phyloP scores from a whole-genome alignment of 2,888 invertebrate genomes.

The Gasteruption jaculator region DNA sequence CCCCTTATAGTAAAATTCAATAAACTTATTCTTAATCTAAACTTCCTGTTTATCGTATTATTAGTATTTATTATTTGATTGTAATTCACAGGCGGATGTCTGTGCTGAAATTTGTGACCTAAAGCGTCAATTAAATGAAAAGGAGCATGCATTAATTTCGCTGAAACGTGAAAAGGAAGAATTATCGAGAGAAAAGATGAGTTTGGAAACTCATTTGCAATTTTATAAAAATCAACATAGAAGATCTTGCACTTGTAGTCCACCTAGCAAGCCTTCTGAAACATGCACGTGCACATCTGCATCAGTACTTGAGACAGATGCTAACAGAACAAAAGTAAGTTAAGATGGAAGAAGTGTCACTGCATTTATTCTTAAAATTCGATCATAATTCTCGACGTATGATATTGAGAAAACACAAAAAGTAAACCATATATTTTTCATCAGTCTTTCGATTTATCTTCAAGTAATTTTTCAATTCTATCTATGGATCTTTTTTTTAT shows the following conservation, averaged over 20 bases:
- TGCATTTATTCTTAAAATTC: no score
- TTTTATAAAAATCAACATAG: slow-evolving; percentile 28
- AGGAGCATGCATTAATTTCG: slow-evolving; percentile 46
- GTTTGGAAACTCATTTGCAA: slow-evolving; percentile 49
- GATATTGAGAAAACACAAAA: neutral
- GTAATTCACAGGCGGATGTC: slow-evolving; percentile 22
- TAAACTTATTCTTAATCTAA: no score
- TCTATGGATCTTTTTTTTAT: no score
- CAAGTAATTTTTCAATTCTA: no score
- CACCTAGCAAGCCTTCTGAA: slow-evolving; percentile 25
- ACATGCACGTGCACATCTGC: slow-evolving; percentile 25
- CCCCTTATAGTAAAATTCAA: no score
- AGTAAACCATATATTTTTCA: neutral
- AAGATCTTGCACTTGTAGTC: slow-evolving; percentile 30
- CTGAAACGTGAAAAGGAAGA: slow-evolving; percentile 51
- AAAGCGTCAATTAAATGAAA: slow-evolving; percentile 46
- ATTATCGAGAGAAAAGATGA: slow-evolving; percentile 50
- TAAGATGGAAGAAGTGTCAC: slow-evolving; percentile 10
- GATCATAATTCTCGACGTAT: neutral
- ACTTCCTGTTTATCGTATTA: neutral
- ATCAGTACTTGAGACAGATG: slow-evolving; percentile 22
- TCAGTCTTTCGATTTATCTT: no score
- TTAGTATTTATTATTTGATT: neutral
- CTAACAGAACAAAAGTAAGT: slow-evolving; percentile 26
- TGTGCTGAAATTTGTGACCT: slow-evolving; percentile 38